Percentiles rank a stretch among this genome's conserved stretches.
These are phyloP conservation scores for Tapera naevia DNA, from an alignment of 2,797 vertebrate species.

Conservation along the genomic window DNA sequence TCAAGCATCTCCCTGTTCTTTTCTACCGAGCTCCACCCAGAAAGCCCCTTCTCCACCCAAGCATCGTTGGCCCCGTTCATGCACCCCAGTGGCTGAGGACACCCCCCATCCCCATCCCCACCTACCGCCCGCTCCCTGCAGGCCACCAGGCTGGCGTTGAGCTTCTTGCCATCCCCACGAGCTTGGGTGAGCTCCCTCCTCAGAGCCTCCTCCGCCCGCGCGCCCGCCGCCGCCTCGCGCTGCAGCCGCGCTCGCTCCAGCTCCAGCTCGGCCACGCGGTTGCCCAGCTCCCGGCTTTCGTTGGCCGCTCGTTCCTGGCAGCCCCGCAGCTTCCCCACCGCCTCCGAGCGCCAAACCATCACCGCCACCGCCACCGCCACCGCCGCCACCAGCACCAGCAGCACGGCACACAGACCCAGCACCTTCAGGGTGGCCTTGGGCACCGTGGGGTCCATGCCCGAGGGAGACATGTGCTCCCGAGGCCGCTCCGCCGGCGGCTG, in stretches of 20 bases:
- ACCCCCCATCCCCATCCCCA: neutral
- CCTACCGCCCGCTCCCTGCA: slow-evolving; percentile 12
- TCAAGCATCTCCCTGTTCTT: fast-evolving
- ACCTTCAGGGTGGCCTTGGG: slow-evolving; percentile 40
- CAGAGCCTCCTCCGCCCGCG: neutral
- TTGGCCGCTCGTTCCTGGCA: slow-evolving; percentile 23
- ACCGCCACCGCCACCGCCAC: slow-evolving; percentile 22
- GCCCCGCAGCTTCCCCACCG: neutral
- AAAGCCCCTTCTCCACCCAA: neutral
- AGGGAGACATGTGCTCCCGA: fast-evolving
- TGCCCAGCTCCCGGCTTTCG: slow-evolving; percentile 15
- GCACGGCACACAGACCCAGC: neutral
- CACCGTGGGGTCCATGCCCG: slow-evolving; percentile 15
- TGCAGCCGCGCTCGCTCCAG: neutral
- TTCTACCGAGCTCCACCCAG: fast-evolving
- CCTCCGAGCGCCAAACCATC: slow-evolving; percentile 23
- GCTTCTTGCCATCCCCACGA: fast-evolving
- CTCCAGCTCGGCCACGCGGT: neutral
- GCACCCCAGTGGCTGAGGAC: fast-evolving
- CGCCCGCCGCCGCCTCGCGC: neutral
- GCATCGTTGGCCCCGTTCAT: fast-evolving
- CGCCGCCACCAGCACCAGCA: slow-evolving; percentile 41
- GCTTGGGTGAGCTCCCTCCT: neutral
- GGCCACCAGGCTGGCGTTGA: neutral
- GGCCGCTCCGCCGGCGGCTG: neutral